Evolutionary conservation across 2,113 vertebrate species (phyloP).

Genomic region (Gnathonemus longibarbis): DNA sequence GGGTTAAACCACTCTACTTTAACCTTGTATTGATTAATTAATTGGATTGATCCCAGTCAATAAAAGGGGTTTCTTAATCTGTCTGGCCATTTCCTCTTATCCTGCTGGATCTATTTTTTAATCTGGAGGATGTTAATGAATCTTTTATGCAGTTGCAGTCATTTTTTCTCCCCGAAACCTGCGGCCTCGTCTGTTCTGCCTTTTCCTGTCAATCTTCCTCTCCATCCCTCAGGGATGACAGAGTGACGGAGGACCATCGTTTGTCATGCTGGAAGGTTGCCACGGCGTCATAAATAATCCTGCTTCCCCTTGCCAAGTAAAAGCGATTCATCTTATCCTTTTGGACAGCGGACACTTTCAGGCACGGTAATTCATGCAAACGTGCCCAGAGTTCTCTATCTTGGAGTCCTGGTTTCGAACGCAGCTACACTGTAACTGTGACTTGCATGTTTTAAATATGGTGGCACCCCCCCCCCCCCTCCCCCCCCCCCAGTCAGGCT

Average conservation of each 20-base stretch:
- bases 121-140: not conserved
- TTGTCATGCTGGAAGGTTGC: not conserved
- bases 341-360: not conserved
- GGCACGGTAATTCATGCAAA: not conserved
- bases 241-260: not conserved
- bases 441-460: not conserved
- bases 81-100: constrained; percentile 23
- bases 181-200: not conserved
- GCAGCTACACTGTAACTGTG: not conserved
- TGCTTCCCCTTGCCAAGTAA: not conserved
- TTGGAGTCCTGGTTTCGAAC: not conserved
- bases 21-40: constrained; percentile 44
- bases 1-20: constrained; percentile 20
- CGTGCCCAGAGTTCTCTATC: not conserved
- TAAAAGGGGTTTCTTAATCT: constrained; percentile 29
- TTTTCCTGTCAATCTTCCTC: constrained; percentile 3
- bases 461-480: not conserved
- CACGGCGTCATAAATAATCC: not conserved
- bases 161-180: not conserved
- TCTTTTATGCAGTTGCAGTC: constrained; percentile 26
- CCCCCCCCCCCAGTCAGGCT: not conserved
- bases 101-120: constrained; percentile 8
- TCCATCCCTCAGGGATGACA: not conserved
- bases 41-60: constrained; percentile 41
- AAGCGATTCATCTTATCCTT: constrained; percentile 1